Conservation (phyloP, 2,797 vertebrate genomes). For the Macrochelys suwanniensis region DNA sequence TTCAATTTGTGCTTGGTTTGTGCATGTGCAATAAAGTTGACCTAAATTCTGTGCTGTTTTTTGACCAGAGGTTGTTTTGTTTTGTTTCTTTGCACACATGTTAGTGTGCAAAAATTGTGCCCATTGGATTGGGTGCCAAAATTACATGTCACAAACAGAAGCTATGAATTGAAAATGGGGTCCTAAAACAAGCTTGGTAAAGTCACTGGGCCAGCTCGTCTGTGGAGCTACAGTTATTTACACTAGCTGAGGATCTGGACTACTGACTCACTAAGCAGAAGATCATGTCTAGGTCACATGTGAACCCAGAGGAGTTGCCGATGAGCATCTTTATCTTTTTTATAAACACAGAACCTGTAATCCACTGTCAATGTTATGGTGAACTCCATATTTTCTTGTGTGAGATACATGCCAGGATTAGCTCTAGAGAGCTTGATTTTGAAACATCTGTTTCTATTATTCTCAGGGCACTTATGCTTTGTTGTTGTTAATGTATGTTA, state of each 20-base stretch:
- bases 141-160: not conserved
- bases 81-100: not conserved
- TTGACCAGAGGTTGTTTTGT: not conserved
- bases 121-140: not conserved
- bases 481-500: not conserved
- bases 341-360: not conserved
- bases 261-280: not conserved
- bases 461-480: not conserved
- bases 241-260: not conserved
- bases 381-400: not conserved
- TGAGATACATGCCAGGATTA: not conserved
- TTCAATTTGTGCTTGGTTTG: constrained; percentile 46
- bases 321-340: not conserved
- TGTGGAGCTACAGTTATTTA: not conserved
- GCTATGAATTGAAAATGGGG: not conserved
- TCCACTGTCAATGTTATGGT: not conserved
- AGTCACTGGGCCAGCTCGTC: not conserved
- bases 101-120: not conserved
- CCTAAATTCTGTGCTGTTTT: constrained; percentile 25
- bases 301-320: not conserved
- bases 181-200: not conserved
- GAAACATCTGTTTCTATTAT: not conserved
- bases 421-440: not conserved
- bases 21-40: constrained; percentile 35
- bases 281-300: not conserved